Base-by-base conservation (phyloP, 2,888 invertebrate species). In the Lasius platythorax region DNA sequence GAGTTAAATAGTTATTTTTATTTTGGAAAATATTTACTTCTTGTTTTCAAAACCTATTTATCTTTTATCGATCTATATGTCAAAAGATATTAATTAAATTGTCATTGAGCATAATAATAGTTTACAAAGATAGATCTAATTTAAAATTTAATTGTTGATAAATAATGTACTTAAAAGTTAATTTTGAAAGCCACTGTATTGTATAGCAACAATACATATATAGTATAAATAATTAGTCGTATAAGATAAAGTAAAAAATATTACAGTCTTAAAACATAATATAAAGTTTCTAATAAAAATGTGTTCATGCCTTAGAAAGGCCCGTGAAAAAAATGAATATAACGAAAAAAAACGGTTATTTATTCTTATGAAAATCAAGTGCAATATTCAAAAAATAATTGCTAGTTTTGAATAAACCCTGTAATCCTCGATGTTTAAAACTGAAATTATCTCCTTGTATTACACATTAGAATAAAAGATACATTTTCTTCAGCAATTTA, bases 281-380 rank as follows among this genome's bases (percentile, higher is more conserved):
- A 67, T 67, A 78, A 67, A 78, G 28, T 83, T 58, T 78, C 58
- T 83, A 58, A 76, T 66, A 67, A 85, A 85, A 61, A 83, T 85
- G 85, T 81, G 79, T 81, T 81, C 73, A 81, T 61, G 73, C 46
- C 61, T 68, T 56, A 46, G 12, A 73, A 46, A 23, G 73, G 46
- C 33, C 12, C 15, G 2, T 78, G 50, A 30, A 43, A 58, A 50
- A 37, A 61, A 58, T 33, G 9, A 61, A 37, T 79, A 43, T 79
- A 72, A 61, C 6, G 8, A 68, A 15, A 79, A 78, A 78, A 58
- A 58, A 70, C 1, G 46, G 18, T 50, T 18, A 50, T 66, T 50
- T 66, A 73, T 58, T 70, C 58, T 79, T 72, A 56, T 46, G 33
- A 72, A 75, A 64, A 68, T 46, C 9, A 33, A 46, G 73, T 81